Base-by-base conservation (phyloP, 2,888 invertebrate genomes). In the Diarsia brunnea region DNA sequence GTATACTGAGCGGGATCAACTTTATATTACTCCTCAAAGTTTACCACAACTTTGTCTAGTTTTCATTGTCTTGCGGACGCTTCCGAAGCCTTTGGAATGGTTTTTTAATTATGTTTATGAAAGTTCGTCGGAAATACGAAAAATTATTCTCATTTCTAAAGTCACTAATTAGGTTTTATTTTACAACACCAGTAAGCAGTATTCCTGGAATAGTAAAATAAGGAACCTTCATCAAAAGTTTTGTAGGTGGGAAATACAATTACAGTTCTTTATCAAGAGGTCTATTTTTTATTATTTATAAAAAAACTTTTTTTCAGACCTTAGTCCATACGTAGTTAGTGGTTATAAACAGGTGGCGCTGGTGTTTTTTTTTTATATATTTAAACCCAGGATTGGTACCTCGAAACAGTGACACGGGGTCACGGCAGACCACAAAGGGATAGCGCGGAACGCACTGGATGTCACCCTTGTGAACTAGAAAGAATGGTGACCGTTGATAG, bases 101-200 rank as follows among this genome's bases (percentile, higher is more conserved):
- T 89, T 92, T 91, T 92, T 91, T 92, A 91, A 92, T 92, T 90
- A 89, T 88, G 86, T 91, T 90, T 87, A 84, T 85, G 72, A 75
- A 86, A 85, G 74, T 85, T 81, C 38, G 51, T 66, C 78, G 58
- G 71, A 73, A 89, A 88, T 88, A 88, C 83, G 77, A 69, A 80
- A 86, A 84, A 87, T 80, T 78, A 86, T 88, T 88, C 75, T 79
- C 69, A 71, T 84, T 83, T 77, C 0, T 75, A 61, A 73, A 82
- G 60, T 73, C 75, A 72, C 71, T 61, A 38, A 38, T 38, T 38
- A 63, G n/a, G 43, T 45, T 43, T 82, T 81, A 61, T 79, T 73
- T 63, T 38, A 49, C 58, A 69, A 74, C 51, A 49, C 24, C 24
- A 38, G 27, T 69, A 7, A 8, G 7, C 38, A 38, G 7, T 38